Percentiles rank a stretch among this genome's conserved stretches.
These are phyloP conservation scores for Calidris pygmaea DNA, from an alignment of 2,113 vertebrate genomes.

Conservation along the genomic window DNA sequence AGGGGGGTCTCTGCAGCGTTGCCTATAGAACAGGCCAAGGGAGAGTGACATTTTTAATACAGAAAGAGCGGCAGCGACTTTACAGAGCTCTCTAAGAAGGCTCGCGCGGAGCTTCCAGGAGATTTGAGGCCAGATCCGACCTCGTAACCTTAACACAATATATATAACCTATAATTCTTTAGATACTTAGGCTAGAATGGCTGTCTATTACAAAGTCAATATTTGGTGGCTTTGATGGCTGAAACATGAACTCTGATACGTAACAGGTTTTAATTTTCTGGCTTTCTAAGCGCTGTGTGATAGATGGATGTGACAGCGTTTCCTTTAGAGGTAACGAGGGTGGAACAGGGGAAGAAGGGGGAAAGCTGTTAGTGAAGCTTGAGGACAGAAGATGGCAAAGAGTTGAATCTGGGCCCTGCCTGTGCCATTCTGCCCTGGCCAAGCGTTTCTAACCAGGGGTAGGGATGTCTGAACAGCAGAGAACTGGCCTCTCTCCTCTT, in stretches of 20 bases:
- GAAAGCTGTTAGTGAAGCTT: not conserved
- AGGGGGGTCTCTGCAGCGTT: rapidly evolving
- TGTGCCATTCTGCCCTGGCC: not conserved
- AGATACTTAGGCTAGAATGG: not conserved
- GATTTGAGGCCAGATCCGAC: not conserved
- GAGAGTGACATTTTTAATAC: not conserved
- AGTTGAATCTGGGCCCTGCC: not conserved
- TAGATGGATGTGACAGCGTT: not conserved
- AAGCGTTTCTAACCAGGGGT: rapidly evolving
- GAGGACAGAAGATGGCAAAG: not conserved
- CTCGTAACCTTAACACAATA: not conserved
- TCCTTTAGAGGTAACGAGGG: not conserved
- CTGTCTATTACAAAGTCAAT: not conserved
- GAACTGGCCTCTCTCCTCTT: not conserved
- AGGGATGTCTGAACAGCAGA: not conserved
- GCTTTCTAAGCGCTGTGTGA: not conserved
- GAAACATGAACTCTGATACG: not conserved
- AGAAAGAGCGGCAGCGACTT: not conserved
- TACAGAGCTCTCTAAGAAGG: not conserved
- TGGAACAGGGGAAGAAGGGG: not conserved
- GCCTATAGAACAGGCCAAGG: rapidly evolving
- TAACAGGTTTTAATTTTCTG: not conserved
- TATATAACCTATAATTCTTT: not conserved
- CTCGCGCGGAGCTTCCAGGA: rapidly evolving
- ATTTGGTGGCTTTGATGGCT: slow-evolving; percentile 17